Evolutionary conservation across 2,113 vertebrate species (phyloP).

Genomic region (Vombatus ursinus): DNA sequence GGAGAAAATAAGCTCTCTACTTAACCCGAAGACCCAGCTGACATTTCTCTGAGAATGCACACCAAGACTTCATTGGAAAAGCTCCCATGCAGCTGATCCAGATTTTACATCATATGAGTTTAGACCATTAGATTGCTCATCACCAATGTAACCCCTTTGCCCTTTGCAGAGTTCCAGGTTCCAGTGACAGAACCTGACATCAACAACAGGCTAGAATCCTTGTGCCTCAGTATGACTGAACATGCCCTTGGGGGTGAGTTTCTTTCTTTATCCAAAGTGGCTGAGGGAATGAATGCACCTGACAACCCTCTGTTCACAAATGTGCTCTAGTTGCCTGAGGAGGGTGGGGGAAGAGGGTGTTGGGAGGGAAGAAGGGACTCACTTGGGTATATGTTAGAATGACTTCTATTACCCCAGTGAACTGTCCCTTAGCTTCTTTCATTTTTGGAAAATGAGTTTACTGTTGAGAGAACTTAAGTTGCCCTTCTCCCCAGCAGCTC

Average conservation of each 20-base stretch:
- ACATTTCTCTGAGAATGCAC: not conserved
- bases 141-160: conserved; percentile 37
- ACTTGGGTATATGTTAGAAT: too few relatives aligned
- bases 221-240: conserved; percentile 99
- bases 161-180: conserved; percentile 92
- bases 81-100: not conserved
- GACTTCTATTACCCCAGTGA: accelerated
- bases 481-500: conserved; percentile 1
- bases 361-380: not conserved
- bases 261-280: conserved; percentile 20
- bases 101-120: not conserved
- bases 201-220: conserved; percentile 98
- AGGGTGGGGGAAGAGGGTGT: not conserved
- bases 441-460: not conserved
- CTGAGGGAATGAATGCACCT: accelerated
- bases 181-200: conserved; percentile 98
- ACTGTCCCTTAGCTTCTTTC: not conserved
- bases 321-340: not conserved
- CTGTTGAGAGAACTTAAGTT: not conserved
- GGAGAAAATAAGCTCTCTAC: not conserved
- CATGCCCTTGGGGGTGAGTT: conserved; percentile 96
- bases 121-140: not conserved
- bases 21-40: not conserved
- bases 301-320: not conserved
- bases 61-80: not conserved